Percentiles rank a stretch among this genome's conserved stretches.
phyloP scores from a whole-genome alignment of 2,797 vertebrate genomes.

The Novumbra hubbsi region DNA sequence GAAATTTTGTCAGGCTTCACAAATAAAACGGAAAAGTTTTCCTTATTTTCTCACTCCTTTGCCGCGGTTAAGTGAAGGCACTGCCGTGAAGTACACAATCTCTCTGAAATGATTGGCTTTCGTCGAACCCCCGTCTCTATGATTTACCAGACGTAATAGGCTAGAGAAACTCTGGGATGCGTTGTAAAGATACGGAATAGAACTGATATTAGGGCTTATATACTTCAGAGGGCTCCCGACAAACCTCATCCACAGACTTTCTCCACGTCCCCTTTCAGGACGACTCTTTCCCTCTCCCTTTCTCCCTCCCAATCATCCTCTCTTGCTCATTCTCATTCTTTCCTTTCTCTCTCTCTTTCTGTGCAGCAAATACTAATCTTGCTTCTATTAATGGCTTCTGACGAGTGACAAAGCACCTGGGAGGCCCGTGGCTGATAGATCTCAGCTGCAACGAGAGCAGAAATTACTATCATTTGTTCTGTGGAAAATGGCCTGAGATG shows the following conservation, averaged over 20 bases:
- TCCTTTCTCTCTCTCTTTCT: conserved; percentile 41
- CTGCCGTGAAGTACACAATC: not conserved
- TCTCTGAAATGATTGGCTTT: conserved; percentile 41
- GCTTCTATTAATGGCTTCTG: conserved; percentile 75
- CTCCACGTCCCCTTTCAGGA: conserved; percentile 20
- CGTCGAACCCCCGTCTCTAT: conserved; percentile 41
- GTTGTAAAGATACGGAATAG: conserved; percentile 53
- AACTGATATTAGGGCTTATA: conserved; percentile 60
- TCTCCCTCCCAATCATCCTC: conserved; percentile 41
- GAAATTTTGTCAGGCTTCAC: not conserved
- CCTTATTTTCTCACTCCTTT: not conserved
- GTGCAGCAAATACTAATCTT: conserved; percentile 71
- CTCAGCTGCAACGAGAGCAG: conserved; percentile 62
- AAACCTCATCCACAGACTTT: conserved; percentile 51
- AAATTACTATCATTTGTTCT: conserved; percentile 81
- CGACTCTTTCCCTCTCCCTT: conserved; percentile 42
- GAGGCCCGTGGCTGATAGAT: conserved; percentile 64
- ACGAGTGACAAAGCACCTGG: conserved; percentile 76
- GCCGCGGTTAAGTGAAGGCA: not conserved
- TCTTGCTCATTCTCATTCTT: conserved; percentile 39
- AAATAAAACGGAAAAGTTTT: not conserved
- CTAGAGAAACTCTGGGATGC: conserved; percentile 44
- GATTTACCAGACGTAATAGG: conserved; percentile 55
- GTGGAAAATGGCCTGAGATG: conserved; percentile 73
- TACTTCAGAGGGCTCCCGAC: conserved; percentile 37